Percentiles rank a stretch among this genome's conserved stretches.
phyloP scores from a whole-genome alignment of 2,888 invertebrate species.

The Lasiommata megera region DNA sequence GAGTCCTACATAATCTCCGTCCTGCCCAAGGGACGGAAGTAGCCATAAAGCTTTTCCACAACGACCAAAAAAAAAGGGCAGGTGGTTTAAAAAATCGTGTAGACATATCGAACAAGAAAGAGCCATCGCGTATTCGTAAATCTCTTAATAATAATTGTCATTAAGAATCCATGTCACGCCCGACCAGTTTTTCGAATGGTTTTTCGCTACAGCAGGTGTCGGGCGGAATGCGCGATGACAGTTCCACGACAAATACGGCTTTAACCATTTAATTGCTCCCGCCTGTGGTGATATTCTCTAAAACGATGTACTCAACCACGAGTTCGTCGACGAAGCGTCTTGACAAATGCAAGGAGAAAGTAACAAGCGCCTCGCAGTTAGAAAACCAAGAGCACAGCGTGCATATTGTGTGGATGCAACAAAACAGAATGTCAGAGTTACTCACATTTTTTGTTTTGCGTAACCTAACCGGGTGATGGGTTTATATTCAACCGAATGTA shows the following conservation, averaged over 20 bases:
- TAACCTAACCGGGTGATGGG: no score
- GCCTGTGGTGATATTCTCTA: not conserved
- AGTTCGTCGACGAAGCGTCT: not conserved
- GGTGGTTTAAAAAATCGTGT: not conserved
- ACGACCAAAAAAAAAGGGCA: no score
- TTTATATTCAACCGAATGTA: no score
- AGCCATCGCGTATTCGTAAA: not conserved
- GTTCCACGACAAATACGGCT: constrained; percentile 43
- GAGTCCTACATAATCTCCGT: no score
- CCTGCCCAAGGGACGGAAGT: no score
- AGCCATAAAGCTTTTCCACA: no score
- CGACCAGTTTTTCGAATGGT: constrained; percentile 34
- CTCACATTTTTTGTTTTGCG: no score
- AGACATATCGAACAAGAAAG: not conserved
- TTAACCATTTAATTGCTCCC: constrained; percentile 54
- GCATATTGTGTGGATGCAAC: no score
- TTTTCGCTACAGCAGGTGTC: constrained; percentile 45
- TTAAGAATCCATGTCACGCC: constrained; percentile 32
- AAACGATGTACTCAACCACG: not conserved
- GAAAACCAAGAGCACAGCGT: no score
- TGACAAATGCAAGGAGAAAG: not conserved
- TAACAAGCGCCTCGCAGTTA: no score
- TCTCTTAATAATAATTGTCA: constrained; percentile 28
- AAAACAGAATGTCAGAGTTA: no score
- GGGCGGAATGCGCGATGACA: constrained; percentile 43